Evolutionary conservation across 2,113 vertebrate genomes (phyloP).

Genomic region (Spilogale gracilis): DNA sequence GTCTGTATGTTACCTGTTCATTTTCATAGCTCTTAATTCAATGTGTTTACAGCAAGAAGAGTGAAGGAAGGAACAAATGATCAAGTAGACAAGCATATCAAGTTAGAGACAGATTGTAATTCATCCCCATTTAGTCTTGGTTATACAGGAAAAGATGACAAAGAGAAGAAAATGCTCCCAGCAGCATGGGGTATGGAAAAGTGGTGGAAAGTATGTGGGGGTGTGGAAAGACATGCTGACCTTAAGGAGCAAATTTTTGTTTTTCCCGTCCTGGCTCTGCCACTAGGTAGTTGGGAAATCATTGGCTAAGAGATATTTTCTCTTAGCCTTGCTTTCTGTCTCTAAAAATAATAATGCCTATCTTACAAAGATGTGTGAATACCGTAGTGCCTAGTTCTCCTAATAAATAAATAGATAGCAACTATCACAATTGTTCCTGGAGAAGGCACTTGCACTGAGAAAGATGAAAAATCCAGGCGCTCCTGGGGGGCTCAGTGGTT

Average conservation of each 20-base stretch:
- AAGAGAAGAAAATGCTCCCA: fast-evolving
- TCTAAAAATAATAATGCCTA: not conserved
- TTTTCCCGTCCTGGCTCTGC: not conserved
- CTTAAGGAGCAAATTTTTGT: not conserved
- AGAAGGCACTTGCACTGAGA: not conserved
- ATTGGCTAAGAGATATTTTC: not conserved
- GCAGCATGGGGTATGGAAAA: fast-evolving
- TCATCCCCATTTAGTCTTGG: not conserved
- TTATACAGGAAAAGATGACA: not conserved
- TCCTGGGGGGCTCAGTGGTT: not conserved
- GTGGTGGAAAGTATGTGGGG: not conserved
- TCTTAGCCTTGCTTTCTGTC: not conserved
- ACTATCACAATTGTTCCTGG: not conserved
- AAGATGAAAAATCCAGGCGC: not conserved
- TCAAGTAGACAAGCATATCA: not conserved
- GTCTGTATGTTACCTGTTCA: not conserved
- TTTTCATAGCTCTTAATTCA: not conserved
- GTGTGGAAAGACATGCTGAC: not conserved
- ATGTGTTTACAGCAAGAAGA: not conserved
- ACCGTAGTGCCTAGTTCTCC: not conserved
- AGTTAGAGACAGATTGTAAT: not conserved
- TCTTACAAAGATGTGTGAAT: not conserved
- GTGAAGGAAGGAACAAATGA: not conserved
- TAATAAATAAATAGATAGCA: not conserved
- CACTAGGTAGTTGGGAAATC: not conserved